phyloP scores from a whole-genome alignment of 2,113 vertebrate genomes.

The Rhodinocichla rosea region DNA sequence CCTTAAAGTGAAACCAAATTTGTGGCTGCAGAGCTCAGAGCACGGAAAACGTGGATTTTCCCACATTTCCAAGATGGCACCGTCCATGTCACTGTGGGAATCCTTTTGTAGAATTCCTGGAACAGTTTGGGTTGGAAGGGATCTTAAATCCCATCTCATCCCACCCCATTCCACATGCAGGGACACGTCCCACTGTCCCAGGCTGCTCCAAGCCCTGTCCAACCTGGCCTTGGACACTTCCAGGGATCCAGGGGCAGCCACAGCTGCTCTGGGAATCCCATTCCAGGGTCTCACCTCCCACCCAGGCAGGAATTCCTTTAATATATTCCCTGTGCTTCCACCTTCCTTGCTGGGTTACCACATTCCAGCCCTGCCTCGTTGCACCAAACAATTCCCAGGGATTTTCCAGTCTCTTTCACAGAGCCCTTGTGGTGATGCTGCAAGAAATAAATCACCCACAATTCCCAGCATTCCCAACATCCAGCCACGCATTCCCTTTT shows the following conservation, averaged over 20 bases:
- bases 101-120: neutral
- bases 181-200: neutral
- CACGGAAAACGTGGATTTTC: neutral
- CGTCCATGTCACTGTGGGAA: neutral
- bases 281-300: neutral
- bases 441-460: neutral
- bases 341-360: no score
- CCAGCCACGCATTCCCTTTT: neutral
- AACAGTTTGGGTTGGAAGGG: neutral
- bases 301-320: neutral
- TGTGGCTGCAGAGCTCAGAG: neutral
- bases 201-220: neutral
- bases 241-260: neutral
- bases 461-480: neutral
- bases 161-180: neutral
- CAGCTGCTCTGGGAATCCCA: neutral
- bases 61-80: no score
- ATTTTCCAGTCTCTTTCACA: neutral
- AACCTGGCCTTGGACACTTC: neutral
- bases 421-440: neutral
- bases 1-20: neutral
- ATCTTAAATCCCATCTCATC: neutral
- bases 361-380: neutral
- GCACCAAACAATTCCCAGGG: neutral
- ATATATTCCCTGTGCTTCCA: neutral